A percentile compares a stretch with the other conserved stretches of the same genome.
Conservation (phyloP, 2,888 invertebrate species). For the Theristus sp. region DNA sequence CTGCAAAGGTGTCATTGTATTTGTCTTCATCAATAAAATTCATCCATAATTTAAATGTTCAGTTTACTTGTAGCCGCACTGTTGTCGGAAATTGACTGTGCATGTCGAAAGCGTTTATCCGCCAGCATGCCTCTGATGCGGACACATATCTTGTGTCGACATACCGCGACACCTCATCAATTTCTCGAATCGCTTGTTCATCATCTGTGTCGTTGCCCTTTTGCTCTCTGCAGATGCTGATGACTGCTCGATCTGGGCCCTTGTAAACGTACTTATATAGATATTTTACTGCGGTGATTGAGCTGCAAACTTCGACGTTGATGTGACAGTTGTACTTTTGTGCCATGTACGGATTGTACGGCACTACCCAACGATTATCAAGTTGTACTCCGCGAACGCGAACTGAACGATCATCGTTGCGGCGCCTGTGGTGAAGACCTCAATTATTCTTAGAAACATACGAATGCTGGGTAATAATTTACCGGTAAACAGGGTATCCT, state of each 20-base stretch:
- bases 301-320: conserved; percentile 27
- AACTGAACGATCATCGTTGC: not conserved
- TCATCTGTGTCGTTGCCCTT: no score
- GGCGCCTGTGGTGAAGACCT: not conserved
- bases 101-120: not conserved
- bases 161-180: not conserved
- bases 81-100: not conserved
- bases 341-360: not conserved
- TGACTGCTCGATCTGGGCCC: conserved; percentile 13
- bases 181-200: no score
- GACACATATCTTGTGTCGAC: not conserved
- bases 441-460: not conserved
- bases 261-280: conserved; percentile 25
- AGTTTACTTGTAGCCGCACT: not conserved
- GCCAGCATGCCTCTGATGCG: not conserved
- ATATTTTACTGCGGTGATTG: conserved; percentile 20
- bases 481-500: not conserved
- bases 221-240: not conserved
- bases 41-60: no score
- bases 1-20: no score
- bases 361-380: not conserved
- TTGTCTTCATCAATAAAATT: not conserved
- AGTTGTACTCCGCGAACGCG: not conserved
- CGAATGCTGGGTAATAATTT: not conserved
- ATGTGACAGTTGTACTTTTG: conserved; percentile 24